These are phyloP conservation scores for Ips nitidus DNA, from an alignment of 1,140 invertebrate genomes.

Conservation along the genomic window DNA sequence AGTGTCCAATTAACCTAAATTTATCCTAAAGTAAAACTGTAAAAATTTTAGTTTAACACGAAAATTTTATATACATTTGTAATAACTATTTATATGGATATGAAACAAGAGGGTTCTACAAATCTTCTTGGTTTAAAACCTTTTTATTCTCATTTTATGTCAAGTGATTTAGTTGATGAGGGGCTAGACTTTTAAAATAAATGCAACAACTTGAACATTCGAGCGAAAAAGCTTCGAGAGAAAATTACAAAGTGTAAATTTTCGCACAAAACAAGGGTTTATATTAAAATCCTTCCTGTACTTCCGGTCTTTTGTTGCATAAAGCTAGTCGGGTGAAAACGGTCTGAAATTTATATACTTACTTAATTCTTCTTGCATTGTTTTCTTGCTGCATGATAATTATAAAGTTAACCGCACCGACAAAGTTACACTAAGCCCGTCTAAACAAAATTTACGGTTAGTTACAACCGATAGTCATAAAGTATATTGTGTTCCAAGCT, in stretches of 20 bases:
- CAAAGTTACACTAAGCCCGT: slow-evolving; percentile 8
- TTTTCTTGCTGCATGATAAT: slow-evolving; percentile 13
- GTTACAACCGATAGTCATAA: slow-evolving; percentile 11
- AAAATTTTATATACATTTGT: too few species aligned
- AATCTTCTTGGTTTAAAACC: too few species aligned
- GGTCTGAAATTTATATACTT: slow-evolving; percentile 5
- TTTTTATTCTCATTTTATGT: too few species aligned
- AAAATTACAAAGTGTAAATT: neutral
- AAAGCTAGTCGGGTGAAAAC: neutral
- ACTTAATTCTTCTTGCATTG: slow-evolving; percentile 14
- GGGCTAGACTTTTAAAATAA: too few species aligned
- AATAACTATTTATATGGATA: too few species aligned
- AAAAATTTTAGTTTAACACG: too few species aligned
- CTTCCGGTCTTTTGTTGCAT: neutral
- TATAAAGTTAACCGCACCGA: slow-evolving; percentile 10
- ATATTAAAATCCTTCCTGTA: slow-evolving; percentile 2
- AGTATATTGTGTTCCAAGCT: slow-evolving; percentile 10
- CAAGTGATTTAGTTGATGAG: too few species aligned
- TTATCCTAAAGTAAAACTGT: too few species aligned
- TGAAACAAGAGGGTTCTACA: too few species aligned
- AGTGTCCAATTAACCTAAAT: too few species aligned
- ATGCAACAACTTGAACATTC: too few species aligned
- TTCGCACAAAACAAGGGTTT: neutral
- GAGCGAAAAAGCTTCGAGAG: too few species aligned
- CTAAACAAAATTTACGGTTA: slow-evolving; percentile 13